A percentile compares a stretch with the other conserved stretches of the same genome.
phyloP scores from a whole-genome alignment of 2,888 invertebrate species.

The Drosophila kambysellisi region DNA sequence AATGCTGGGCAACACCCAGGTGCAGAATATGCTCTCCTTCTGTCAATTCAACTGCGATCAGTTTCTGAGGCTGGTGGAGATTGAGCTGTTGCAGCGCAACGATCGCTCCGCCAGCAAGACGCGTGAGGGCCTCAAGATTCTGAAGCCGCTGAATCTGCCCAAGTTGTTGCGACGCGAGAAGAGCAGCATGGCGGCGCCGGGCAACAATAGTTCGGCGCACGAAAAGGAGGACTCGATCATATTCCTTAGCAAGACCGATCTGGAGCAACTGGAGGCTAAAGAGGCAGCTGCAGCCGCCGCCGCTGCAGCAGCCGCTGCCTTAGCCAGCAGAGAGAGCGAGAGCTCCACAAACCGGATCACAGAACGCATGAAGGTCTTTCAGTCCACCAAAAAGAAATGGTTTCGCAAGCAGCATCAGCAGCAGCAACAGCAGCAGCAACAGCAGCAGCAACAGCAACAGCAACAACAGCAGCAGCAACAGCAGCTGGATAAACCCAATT shows the following conservation, averaged over 20 bases:
- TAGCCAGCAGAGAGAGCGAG: constrained; percentile 45
- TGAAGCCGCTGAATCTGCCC: constrained; percentile 85
- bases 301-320: constrained; percentile 66
- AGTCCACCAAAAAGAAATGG: constrained; percentile 88
- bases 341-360: constrained; percentile 77
- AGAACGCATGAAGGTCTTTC: constrained; percentile 85
- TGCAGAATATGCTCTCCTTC: constrained; percentile 85
- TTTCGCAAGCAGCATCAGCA: constrained; percentile 86
- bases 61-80: constrained; percentile 84
- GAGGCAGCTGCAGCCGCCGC: constrained; percentile 60
- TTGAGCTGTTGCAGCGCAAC: constrained; percentile 84
- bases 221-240: constrained; percentile 89
- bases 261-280: constrained; percentile 87
- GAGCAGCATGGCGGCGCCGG: constrained; percentile 75
- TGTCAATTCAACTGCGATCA: constrained; percentile 85
- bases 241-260: constrained; percentile 88
- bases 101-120: constrained; percentile 85
- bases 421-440: constrained; percentile 34
- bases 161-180: constrained; percentile 84
- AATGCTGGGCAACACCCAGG: constrained; percentile 85
- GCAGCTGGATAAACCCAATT: constrained; percentile 22
- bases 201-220: constrained; percentile 79
- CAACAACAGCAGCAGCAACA: constrained; percentile 29
- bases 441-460: constrained; percentile 37
- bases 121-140: constrained; percentile 86